Conservation (phyloP, 2,113 vertebrate genomes). For the Chionomys nivalis region DNA sequence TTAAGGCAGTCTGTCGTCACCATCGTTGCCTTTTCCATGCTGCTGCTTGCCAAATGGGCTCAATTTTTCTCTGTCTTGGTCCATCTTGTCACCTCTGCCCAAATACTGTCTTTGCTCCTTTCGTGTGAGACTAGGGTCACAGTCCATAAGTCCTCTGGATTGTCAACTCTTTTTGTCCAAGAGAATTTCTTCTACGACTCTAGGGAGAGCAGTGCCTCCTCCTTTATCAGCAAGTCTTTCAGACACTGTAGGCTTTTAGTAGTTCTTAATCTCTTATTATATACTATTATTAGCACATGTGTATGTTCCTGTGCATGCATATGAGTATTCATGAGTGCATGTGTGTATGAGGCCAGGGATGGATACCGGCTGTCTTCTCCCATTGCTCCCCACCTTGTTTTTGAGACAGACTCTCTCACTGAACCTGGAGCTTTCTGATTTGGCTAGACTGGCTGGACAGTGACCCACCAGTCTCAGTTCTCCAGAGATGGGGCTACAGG, state of each 20-base stretch:
- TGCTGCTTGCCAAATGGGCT: not conserved
- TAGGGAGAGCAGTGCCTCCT: not conserved
- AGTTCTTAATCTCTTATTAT: not conserved
- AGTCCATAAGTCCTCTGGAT: not conserved
- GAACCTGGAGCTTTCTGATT: not conserved
- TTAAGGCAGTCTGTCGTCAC: too few species aligned
- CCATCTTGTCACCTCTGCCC: not conserved
- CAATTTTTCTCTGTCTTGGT: not conserved
- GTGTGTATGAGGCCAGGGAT: not conserved
- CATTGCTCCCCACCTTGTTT: not conserved
- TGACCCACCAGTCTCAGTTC: not conserved
- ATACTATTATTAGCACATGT: not conserved
- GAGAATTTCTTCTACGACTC: not conserved
- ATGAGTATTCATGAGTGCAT: not conserved
- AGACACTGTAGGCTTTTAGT: not conserved
- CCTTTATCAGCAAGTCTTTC: not conserved
- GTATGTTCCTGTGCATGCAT: not conserved
- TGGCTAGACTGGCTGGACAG: not conserved
- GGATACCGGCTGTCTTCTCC: not conserved
- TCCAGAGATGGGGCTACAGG: not conserved
- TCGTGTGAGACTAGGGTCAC: not conserved
- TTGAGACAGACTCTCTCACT: not conserved
- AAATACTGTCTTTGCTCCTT: not conserved
- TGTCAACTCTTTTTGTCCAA: not conserved
- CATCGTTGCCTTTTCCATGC: not conserved